A percentile compares a stretch with the other conserved stretches of the same genome.
These are phyloP conservation scores for Trididemnum nubilum DNA, from an alignment of 23 tunicate genomes.

Conservation along the genomic window DNA sequence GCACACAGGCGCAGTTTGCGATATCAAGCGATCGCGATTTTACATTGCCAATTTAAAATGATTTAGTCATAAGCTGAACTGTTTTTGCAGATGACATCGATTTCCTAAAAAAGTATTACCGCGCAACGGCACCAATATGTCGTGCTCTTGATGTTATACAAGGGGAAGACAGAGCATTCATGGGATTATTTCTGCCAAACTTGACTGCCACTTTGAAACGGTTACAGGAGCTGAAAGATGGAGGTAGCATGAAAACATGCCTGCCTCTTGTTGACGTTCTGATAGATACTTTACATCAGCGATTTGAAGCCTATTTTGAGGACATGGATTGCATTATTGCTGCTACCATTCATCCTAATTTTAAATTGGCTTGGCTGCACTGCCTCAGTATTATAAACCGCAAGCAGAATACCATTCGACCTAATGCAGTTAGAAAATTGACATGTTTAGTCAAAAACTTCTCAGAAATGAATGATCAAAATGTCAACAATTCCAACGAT, in stretches of 20 bases:
- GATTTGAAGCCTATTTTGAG: neutral
- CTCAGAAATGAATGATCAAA: too few species aligned
- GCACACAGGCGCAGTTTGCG: too few species aligned
- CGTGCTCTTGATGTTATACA: conserved; percentile 3
- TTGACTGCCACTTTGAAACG: neutral
- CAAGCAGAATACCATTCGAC: too few species aligned
- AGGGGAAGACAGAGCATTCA: conserved; percentile 6
- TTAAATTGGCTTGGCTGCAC: neutral
- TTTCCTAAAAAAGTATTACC: too few species aligned
- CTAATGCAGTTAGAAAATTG: too few species aligned
- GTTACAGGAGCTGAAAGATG: neutral
- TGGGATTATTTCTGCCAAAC: neutral
- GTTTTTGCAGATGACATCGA: neutral
- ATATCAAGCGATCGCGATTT: too few species aligned
- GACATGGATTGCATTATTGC: conserved; percentile 4
- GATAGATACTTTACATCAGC: neutral
- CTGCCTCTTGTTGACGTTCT: neutral
- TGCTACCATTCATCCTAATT: neutral
- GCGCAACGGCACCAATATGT: neutral
- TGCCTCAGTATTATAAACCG: too few species aligned
- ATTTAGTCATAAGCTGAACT: too few species aligned
- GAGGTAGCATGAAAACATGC: neutral
- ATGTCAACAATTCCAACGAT: too few species aligned
- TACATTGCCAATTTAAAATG: too few species aligned
- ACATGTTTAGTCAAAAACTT: too few species aligned